A percentile compares a stretch with the other conserved stretches of the same genome.
These are phyloP conservation scores for Helarctos malayanus DNA, from an alignment of 2,797 vertebrate species.

Conservation along the genomic window DNA sequence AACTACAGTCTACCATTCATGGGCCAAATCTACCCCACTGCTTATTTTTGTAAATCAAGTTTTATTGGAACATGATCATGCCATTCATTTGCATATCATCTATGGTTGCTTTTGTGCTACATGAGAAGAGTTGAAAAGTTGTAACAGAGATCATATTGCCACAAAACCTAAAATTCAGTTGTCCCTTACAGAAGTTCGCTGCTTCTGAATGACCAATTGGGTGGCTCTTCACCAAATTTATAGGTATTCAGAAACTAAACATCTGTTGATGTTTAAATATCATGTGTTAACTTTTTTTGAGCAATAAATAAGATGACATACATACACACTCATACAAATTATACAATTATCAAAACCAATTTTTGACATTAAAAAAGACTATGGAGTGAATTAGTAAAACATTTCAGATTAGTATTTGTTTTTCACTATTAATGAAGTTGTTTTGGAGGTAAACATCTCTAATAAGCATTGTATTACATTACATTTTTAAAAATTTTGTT, in stretches of 20 bases:
- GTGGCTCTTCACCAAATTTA: background rate
- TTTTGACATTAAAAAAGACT: background rate
- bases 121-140: background rate
- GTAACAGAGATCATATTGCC: background rate
- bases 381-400: background rate
- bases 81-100: background rate
- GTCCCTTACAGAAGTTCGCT: background rate
- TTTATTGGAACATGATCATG: background rate
- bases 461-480: background rate
- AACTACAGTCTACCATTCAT: background rate
- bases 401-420: background rate
- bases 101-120: background rate
- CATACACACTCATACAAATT: background rate
- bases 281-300: background rate
- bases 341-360: background rate
- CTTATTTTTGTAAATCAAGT: background rate
- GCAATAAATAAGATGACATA: background rate
- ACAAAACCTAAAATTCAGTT: background rate
- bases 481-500: background rate
- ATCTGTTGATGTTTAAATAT: background rate
- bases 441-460: background rate
- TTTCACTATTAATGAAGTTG: background rate
- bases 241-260: background rate
- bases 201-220: background rate
- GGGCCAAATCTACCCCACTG: background rate